Evolutionary conservation across 2,888 invertebrate genomes (phyloP).

Genomic region (Hydropsyche betteni): DNA sequence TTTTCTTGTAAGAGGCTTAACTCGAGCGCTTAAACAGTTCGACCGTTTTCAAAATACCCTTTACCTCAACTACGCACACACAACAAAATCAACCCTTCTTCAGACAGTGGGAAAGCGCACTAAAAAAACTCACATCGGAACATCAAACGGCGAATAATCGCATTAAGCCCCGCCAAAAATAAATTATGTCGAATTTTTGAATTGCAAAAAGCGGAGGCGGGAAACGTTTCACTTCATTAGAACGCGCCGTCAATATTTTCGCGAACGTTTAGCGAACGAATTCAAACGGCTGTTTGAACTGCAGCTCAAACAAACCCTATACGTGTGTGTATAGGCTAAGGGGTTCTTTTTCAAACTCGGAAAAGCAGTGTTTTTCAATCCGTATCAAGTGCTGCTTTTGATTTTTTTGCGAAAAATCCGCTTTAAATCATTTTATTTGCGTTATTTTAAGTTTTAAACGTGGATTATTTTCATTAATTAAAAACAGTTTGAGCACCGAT

Average conservation of each 20-base stretch:
- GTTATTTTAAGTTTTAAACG: not conserved
- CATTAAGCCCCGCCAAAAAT: constrained; percentile 33
- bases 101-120: not conserved
- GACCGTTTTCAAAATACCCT: not conserved
- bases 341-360: no score
- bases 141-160: constrained; percentile 37
- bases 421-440: not conserved
- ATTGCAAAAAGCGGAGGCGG: not conserved
- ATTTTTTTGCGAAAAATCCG: no score
- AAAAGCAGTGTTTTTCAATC: no score
- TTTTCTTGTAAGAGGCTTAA: no score
- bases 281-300: constrained; percentile 20
- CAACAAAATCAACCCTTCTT: not conserved
- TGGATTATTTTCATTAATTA: no score
- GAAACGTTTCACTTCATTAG: constrained; percentile 17
- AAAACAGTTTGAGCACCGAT: no score
- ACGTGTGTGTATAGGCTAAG: not conserved
- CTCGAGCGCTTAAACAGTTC: no score
- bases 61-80: not conserved
- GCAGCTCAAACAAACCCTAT: constrained; percentile 19
- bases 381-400: no score
- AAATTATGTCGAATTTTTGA: not conserved
- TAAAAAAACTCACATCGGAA: not conserved
- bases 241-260: constrained; percentile 12
- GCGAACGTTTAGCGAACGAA: not conserved